Conservation (phyloP, 2,797 vertebrate genomes). For the Silurus lanzhouensis region DNA sequence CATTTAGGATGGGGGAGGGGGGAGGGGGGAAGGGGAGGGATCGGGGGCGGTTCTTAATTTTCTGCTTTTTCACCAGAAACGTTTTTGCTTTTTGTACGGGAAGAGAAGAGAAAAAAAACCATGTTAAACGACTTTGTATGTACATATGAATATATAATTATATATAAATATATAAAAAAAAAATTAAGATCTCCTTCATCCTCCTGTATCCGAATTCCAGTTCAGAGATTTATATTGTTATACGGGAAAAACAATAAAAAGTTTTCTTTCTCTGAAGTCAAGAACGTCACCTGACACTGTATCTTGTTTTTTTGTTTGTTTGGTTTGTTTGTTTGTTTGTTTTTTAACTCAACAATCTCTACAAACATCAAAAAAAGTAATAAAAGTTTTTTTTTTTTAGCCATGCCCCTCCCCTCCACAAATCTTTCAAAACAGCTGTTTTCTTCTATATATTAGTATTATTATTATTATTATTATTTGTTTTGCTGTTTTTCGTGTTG, state of each 20-base stretch:
- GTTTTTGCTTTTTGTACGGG: slow-evolving; percentile 79
- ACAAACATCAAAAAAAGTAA: too few species aligned
- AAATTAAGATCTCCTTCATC: slow-evolving; percentile 65
- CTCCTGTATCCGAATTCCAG: slow-evolving; percentile 69
- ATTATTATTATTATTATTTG: slow-evolving; percentile 45
- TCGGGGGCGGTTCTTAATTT: slow-evolving; percentile 33
- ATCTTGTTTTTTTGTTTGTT: slow-evolving; percentile 23
- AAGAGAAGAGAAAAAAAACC: slow-evolving; percentile 53
- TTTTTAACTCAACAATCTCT: too few species aligned
- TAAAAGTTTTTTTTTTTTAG: too few species aligned
- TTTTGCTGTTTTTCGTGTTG: slow-evolving; percentile 64
- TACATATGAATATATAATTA: slow-evolving; percentile 74
- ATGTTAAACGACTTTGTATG: slow-evolving; percentile 76
- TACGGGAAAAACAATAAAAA: slow-evolving; percentile 22
- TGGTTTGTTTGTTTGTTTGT: too few species aligned
- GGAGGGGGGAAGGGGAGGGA: background rate
- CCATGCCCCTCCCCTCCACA: too few species aligned
- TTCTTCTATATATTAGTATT: too few species aligned
- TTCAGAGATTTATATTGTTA: slow-evolving; percentile 83
- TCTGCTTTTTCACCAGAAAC: slow-evolving; percentile 69
- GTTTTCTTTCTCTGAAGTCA: too few species aligned
- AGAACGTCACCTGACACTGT: too few species aligned
- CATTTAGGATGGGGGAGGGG: too few species aligned
- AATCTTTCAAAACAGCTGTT: too few species aligned
- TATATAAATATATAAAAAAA: slow-evolving; percentile 63